These are phyloP conservation scores for Planiliza haematocheilus DNA, from an alignment of 2,113 vertebrate genomes.

Conservation along the genomic window DNA sequence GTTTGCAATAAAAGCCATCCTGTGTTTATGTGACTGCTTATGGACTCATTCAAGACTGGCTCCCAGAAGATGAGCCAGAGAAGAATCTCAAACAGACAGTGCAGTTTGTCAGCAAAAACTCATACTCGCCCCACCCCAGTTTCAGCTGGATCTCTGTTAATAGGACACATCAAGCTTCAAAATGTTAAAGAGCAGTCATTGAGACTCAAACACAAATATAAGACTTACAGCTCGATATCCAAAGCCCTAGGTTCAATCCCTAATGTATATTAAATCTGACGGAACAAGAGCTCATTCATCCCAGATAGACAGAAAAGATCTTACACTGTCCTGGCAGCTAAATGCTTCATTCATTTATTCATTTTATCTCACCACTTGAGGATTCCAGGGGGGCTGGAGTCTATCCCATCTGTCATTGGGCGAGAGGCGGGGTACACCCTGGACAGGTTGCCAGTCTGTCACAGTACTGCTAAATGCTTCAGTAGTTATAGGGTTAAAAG, in stretches of 20 bases:
- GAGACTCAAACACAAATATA: background rate
- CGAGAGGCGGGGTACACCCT: too few species aligned
- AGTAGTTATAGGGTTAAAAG: too few species aligned
- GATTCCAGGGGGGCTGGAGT: too few species aligned
- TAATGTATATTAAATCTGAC: background rate
- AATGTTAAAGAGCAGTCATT: background rate
- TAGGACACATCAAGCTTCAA: slow-evolving; percentile 24
- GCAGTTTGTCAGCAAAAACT: slow-evolving; percentile 28
- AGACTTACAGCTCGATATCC: background rate
- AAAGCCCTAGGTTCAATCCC: background rate
- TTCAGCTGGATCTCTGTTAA: slow-evolving; percentile 40
- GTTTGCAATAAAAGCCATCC: slow-evolving; percentile 43
- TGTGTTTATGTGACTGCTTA: slow-evolving; percentile 49
- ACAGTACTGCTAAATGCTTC: too few species aligned
- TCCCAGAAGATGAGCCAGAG: slow-evolving; percentile 40
- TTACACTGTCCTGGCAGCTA: too few species aligned
- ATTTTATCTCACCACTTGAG: too few species aligned
- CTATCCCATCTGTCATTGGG: too few species aligned
- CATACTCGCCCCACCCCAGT: slow-evolving; percentile 28
- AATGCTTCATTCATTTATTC: too few species aligned
- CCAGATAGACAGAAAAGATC: too few species aligned
- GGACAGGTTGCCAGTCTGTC: too few species aligned
- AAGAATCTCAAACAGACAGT: slow-evolving; percentile 42
- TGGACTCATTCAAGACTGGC: slow-evolving; percentile 16
- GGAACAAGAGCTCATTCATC: too few species aligned